Conservation (phyloP, 2,888 invertebrate species). For the Entomobrya proxima region DNA sequence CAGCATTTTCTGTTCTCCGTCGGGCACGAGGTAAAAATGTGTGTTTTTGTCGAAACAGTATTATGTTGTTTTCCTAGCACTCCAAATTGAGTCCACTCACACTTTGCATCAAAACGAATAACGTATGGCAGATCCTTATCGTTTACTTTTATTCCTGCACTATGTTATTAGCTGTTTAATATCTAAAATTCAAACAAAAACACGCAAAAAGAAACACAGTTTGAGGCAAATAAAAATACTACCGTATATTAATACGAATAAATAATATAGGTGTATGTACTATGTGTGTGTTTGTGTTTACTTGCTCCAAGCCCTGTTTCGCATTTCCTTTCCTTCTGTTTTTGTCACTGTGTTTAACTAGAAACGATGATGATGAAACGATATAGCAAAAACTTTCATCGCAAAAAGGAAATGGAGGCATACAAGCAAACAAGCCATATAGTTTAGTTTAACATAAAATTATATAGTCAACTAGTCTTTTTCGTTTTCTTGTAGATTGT, state of each 20-base stretch:
- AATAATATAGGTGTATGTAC: too few relatives aligned
- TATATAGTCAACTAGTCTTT: too few relatives aligned
- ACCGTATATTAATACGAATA: constrained; percentile 21
- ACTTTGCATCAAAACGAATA: not conserved
- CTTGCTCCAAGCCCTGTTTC: not conserved
- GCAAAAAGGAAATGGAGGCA: constrained; percentile 5
- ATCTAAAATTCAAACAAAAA: not conserved
- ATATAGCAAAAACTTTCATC: not conserved
- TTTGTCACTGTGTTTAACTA: not conserved
- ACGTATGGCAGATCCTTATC: not conserved
- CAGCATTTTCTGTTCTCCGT: too few relatives aligned
- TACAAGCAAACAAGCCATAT: not conserved
- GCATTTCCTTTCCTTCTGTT: constrained; percentile 21
- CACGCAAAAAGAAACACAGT: constrained; percentile 23
- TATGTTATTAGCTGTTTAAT: not conserved
- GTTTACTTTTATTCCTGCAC: not conserved
- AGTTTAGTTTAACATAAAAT: not conserved
- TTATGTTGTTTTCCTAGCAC: too few relatives aligned
- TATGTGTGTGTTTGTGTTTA: not conserved
- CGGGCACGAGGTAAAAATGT: too few relatives aligned
- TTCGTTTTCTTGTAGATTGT: not conserved
- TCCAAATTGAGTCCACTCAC: too few relatives aligned
- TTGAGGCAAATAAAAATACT: not conserved
- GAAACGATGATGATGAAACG: not conserved
- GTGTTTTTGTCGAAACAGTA: too few relatives aligned